These are phyloP conservation scores for Onthophagus taurus DNA, from an alignment of 1,140 invertebrate species.

Conservation along the genomic window DNA sequence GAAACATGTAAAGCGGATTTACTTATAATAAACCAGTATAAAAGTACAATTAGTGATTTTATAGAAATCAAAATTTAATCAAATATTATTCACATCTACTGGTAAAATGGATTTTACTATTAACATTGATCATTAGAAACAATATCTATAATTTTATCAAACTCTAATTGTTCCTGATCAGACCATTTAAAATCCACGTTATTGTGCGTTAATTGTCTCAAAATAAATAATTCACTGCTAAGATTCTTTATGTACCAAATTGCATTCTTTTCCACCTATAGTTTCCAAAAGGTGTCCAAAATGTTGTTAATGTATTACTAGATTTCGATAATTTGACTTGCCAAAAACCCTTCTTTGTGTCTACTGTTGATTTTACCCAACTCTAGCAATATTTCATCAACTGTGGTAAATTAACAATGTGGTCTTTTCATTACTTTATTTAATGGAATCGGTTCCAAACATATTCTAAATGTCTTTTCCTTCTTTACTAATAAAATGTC, in stretches of 20 bases:
- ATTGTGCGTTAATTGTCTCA: background rate
- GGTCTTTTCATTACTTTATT: constrained; percentile 38
- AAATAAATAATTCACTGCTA: background rate
- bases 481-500: no score
- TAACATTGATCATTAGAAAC: no score
- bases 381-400: constrained; percentile 34
- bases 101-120: no score
- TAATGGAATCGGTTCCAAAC: constrained; percentile 40
- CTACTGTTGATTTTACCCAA: background rate
- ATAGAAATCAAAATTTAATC: no score
- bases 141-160: background rate
- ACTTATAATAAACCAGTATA: no score
- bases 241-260: constrained; percentile 3
- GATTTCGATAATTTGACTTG: background rate
- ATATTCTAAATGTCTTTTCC: no score
- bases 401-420: constrained; percentile 33
- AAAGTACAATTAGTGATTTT: no score
- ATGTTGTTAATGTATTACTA: background rate
- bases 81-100: no score
- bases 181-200: background rate
- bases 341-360: constrained; percentile 2
- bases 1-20: no score
- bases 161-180: background rate
- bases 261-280: background rate
- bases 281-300: background rate